Evolutionary conservation across 2,797 vertebrate genomes (phyloP).

Genomic region (Dryobates pubescens): DNA sequence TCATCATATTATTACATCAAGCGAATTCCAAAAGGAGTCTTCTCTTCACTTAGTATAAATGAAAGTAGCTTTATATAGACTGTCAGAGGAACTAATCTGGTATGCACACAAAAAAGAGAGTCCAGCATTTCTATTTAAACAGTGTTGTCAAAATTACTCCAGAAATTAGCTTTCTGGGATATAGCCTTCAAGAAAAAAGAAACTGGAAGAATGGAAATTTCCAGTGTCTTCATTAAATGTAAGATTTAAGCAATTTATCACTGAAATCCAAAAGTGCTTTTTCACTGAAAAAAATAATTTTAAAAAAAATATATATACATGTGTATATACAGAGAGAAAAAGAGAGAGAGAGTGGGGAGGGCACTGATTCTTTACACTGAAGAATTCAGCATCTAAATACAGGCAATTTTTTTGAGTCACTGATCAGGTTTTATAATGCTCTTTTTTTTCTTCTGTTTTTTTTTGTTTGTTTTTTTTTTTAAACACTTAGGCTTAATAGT

Average conservation of each 20-base stretch:
- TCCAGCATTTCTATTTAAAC: neutral
- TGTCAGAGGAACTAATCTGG: neutral
- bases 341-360: neutral
- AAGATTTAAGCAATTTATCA: constrained; percentile 9
- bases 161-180: neutral
- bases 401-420: neutral
- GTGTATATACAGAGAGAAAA: too few relatives aligned
- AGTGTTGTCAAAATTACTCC: neutral
- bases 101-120: neutral
- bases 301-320: neutral
- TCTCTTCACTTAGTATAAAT: neutral
- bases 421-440: neutral
- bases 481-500: neutral
- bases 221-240: neutral
- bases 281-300: neutral
- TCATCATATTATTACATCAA: neutral
- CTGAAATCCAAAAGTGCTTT: neutral
- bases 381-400: neutral
- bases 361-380: neutral
- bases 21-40: neutral
- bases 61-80: neutral
- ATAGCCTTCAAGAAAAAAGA: neutral
- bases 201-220: neutral
- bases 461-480: neutral
- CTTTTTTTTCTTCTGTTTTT: neutral